Base-by-base conservation (phyloP, 2,113 vertebrate genomes). In the Thamnophis sirtalis region DNA sequence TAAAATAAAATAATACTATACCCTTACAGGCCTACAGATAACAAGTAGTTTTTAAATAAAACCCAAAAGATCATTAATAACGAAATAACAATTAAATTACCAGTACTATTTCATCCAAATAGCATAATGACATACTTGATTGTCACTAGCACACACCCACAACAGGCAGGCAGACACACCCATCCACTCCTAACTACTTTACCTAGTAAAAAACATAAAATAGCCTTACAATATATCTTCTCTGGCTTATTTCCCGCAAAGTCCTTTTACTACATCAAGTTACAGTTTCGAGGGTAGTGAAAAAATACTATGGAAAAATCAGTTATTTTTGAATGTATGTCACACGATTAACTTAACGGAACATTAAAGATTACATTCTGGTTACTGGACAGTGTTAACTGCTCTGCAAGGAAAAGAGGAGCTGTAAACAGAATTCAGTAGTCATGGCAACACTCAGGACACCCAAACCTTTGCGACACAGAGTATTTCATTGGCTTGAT, bases 361-460 rank as follows among this genome's bases (percentile, higher is more conserved):
- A 94, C 19, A 93, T 4, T 11, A 5, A 91, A 55, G 92, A 89
- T 92, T 54, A n/a, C 33, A 60, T n/a, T 28, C 55, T 92, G 1
- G 90, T 50, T 93, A 38, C 11, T 19, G 87, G 11, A 9, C 84
- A 90, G 92, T 90, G 54, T 26, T 1, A 95, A 91, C 9, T 54
- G 86, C 11, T 51, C 73, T 17, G 19, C 22, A 1, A 91, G 48
- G 86, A 93, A 91, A 91, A 93, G 90, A 85, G 4, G 9, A 95
- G 91, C 68, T 91, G 28, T 48, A 88, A 93, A 92, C 84, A 94
- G 94, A 94, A 73, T 53, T 60, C 60, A 92, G 38, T n/a, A 93
- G 2, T 19, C 86, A 91, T 11, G 91, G 53, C 38, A 92, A 50
- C 4, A 91, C 3, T 0, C 3, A 28, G 43, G 95, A 84, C 58